These are phyloP conservation scores for Cantharis rufa DNA, from an alignment of 2,888 invertebrate genomes.

Conservation along the genomic window DNA sequence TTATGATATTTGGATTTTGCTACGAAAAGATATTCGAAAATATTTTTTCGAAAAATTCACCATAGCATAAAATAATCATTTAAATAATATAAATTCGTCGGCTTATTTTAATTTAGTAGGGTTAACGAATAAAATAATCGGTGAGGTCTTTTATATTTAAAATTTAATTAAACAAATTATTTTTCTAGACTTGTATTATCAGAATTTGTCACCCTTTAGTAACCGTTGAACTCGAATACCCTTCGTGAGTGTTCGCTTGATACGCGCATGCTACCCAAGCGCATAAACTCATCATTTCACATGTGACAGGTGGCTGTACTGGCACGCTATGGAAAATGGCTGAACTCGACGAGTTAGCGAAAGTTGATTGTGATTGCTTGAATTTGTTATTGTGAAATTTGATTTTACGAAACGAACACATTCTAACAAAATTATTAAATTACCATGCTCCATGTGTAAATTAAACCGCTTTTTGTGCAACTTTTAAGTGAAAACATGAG, in stretches of 20 bases:
- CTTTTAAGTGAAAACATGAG: constrained; percentile 12
- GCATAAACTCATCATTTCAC: constrained; percentile 45
- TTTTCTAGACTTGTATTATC: constrained; percentile 1
- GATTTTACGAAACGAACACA: constrained; percentile 36
- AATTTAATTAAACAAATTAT: background rate
- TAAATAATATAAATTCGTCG: background rate
- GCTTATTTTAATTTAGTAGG: background rate
- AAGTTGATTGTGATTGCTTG: constrained; percentile 41
- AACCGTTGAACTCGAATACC: constrained; percentile 26
- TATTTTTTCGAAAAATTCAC: background rate
- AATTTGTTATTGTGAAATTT: constrained; percentile 45
- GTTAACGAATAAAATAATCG: background rate
- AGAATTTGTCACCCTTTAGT: constrained; percentile 14
- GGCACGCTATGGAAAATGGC: constrained; percentile 56
- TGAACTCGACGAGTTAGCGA: constrained; percentile 46
- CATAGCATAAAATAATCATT: background rate
- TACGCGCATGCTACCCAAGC: constrained; percentile 45
- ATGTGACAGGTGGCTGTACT: constrained; percentile 55
- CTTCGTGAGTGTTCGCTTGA: constrained; percentile 36
- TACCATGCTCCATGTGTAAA: constrained; percentile 34
- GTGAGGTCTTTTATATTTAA: background rate
- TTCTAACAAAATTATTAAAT: constrained; percentile 37
- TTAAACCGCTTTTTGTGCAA: constrained; percentile 16
- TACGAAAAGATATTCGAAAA: background rate
- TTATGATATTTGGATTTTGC: background rate